Percentiles rank a stretch among this genome's conserved stretches.
phyloP scores from a whole-genome alignment of 1,140 invertebrate species.

The Lepidurus apus region DNA sequence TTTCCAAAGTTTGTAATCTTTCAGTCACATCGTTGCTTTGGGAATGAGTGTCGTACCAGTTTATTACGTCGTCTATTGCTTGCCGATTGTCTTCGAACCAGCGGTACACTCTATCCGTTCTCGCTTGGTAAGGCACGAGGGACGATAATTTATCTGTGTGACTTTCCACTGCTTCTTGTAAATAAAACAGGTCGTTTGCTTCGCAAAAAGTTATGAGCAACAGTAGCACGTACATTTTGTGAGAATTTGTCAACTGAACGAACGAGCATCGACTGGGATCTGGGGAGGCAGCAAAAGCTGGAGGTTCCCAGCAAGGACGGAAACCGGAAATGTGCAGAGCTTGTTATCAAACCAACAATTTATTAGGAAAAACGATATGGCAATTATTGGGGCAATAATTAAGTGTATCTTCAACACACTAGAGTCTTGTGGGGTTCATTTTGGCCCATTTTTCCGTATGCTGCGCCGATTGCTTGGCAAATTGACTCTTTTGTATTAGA shows the following conservation, averaged over 20 bases:
- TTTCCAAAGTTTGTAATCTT: not conserved
- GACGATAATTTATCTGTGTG: not conserved
- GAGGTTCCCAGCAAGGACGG: not conserved
- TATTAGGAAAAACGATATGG: not conserved
- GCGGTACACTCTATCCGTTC: not conserved
- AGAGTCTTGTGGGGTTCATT: not conserved
- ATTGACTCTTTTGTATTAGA: conserved; percentile 30
- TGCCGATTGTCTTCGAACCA: not conserved
- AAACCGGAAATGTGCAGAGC: conserved; percentile 1
- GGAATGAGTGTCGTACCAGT: not conserved
- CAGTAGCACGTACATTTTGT: conserved; percentile 3
- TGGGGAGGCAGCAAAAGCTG: not conserved
- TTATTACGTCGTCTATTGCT: not conserved
- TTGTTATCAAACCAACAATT: not conserved
- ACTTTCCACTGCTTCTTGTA: not conserved
- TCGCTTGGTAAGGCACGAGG: conserved; percentile 5
- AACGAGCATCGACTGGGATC: not conserved
- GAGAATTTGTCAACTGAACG: not conserved
- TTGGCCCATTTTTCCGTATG: conserved; percentile 27
- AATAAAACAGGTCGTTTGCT: not conserved
- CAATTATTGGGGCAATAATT: too few relatives aligned
- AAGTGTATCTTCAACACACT: not conserved
- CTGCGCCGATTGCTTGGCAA: conserved; percentile 29
- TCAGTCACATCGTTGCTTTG: not conserved
- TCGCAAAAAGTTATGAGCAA: not conserved